A percentile compares a stretch with the other conserved stretches of the same genome.
These are phyloP conservation scores for Limenitis camilla DNA, from an alignment of 2,888 invertebrate species.

Conservation along the genomic window DNA sequence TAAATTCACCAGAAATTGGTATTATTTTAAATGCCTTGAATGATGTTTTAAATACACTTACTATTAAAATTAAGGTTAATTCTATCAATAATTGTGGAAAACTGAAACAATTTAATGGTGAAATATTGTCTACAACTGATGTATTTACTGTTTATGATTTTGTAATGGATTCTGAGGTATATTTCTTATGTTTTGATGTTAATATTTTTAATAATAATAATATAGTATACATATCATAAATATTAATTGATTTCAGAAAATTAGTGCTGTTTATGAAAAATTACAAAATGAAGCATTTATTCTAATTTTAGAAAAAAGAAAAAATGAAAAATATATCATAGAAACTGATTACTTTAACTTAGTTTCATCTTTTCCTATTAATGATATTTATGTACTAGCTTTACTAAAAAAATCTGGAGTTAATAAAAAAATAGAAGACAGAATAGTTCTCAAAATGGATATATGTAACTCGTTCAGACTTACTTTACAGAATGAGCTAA, in stretches of 20 bases:
- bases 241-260: background rate
- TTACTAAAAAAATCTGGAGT: background rate
- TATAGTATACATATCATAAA: background rate
- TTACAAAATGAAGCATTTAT: background rate
- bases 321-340: constrained; percentile 1
- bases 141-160: background rate
- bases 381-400: background rate
- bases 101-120: background rate
- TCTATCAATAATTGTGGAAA: background rate
- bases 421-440: background rate
- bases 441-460: background rate
- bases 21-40: background rate
- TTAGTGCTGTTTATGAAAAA: background rate
- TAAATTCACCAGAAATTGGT: background rate
- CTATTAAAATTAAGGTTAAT: background rate
- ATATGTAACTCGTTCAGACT: background rate
- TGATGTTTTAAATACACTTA: background rate
- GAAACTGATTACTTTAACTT: constrained; percentile 2
- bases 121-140: background rate
- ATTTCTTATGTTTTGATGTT: background rate
- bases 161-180: background rate
- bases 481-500: background rate
- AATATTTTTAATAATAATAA: background rate
- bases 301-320: background rate
- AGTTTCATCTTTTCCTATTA: background rate